Base-by-base conservation (phyloP, 2,797 vertebrate species). In the Gallirallus australis region DNA sequence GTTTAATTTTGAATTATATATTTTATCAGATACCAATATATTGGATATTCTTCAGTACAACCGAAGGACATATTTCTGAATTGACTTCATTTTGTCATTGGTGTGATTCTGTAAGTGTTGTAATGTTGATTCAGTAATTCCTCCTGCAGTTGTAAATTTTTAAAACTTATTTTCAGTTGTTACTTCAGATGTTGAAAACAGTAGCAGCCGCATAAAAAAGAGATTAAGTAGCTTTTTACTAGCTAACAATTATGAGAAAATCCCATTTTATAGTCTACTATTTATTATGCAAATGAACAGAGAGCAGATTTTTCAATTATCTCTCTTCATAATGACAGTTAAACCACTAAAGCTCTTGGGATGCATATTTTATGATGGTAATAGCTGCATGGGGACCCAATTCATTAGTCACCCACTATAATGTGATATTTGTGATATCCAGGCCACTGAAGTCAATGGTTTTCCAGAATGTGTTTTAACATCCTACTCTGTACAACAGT, bases 1-100 rank as follows among this genome's bases (percentile, higher is more conserved):
- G 69, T 89, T 93, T 79, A 86, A 82, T 92, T 96, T 96, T 94
- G 93, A 88, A 92, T 85, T 85, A 60, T 82, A 13, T 95, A 71
- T 96, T 95, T 94, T 84, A 73, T 64, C 70, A 89, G 71, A 57
- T 94, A n/a, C 64, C 82, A 94, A 8, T 81, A 66, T 94, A 95
- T 61, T 89, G 86, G 70, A 92, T 94, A 63, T 79, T 92, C 15
- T 85, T 90, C 14, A 72, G 86, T 93, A 73, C 66, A 96, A 47
- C 24, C 33, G 35, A 80, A 91, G 71, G 48, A 89, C 61, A 42
- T 93, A 76, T 83, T 96, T 40, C 48, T 66, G 63, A 91, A 71
- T 47, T 80, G 70, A 83, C 64, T 79, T 27, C 27, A 47, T 91
- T 88, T 95, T 94, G 25, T 93, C 76, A 85, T 88, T 78, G 72